These are phyloP conservation scores for Synanthedon formicaeformis DNA, from an alignment of 2,888 invertebrate genomes.

Conservation along the genomic window DNA sequence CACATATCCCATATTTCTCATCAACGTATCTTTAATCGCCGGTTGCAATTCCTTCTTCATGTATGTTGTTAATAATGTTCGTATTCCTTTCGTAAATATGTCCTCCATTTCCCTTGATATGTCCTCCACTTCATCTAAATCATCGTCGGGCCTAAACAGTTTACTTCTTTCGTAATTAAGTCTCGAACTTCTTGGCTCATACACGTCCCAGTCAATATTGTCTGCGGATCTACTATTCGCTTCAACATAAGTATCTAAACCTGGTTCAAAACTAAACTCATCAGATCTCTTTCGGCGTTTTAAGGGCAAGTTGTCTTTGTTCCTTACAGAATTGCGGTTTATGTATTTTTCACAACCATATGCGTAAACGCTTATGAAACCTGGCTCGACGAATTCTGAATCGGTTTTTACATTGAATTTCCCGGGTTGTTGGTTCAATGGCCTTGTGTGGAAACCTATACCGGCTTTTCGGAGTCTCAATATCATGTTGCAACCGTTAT, in stretches of 20 bases:
- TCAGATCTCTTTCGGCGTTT: slow-evolving; percentile 45
- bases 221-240: slow-evolving; percentile 32
- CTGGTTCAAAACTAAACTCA: slow-evolving; percentile 51
- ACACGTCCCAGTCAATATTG: slow-evolving; percentile 42
- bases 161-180: slow-evolving; percentile 60
- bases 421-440: slow-evolving; percentile 75
- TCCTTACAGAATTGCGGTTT: slow-evolving; percentile 48
- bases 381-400: slow-evolving; percentile 86
- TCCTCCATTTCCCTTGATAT: slow-evolving; percentile 86
- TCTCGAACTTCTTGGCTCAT: slow-evolving; percentile 42
- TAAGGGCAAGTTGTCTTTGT: slow-evolving; percentile 48
- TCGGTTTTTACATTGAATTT: slow-evolving; percentile 82
- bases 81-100: slow-evolving; percentile 85
- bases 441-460: slow-evolving; percentile 81
- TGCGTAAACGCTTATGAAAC: slow-evolving; percentile 87
- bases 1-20: slow-evolving; percentile 90
- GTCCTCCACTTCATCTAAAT: slow-evolving; percentile 73
- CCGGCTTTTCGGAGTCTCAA: slow-evolving; percentile 81
- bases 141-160: slow-evolving; percentile 62
- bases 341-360: slow-evolving; percentile 80
- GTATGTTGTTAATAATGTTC: slow-evolving; percentile 82
- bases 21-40: slow-evolving; percentile 86
- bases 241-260: slow-evolving; percentile 17
- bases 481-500: slow-evolving; percentile 82
- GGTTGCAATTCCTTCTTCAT: slow-evolving; percentile 88